Evolutionary conservation across 2,797 vertebrate genomes (phyloP).

Genomic region (Aythya fuligula): DNA sequence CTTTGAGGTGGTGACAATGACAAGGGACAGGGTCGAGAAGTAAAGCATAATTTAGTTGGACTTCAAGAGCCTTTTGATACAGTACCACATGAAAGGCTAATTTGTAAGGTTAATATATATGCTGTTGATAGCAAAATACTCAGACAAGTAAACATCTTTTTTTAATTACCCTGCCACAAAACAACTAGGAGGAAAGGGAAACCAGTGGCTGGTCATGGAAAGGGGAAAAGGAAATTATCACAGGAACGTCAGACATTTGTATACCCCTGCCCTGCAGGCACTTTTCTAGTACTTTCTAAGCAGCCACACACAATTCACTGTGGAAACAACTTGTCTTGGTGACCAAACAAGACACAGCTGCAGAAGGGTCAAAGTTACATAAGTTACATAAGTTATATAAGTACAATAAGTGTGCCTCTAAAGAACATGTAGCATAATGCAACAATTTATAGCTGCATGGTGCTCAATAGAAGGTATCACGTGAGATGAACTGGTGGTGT

Average conservation of each 20-base stretch:
- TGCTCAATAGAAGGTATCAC: fast-evolving
- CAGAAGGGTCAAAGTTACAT: neutral
- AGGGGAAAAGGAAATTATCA: neutral
- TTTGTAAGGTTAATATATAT: constrained; percentile 63
- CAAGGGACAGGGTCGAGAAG: constrained; percentile 40
- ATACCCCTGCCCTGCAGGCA: too few species aligned
- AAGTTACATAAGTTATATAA: too few species aligned
- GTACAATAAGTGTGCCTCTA: neutral
- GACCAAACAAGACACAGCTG: neutral
- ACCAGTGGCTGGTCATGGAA: neutral
- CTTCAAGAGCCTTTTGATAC: constrained; percentile 69
- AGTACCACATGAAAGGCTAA: constrained; percentile 67
- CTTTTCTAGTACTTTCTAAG: neutral
- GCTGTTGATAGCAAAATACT: constrained; percentile 40
- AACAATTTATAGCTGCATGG: fast-evolving
- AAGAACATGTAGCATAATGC: neutral
- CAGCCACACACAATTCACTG: fast-evolving
- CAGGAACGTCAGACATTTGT: neutral
- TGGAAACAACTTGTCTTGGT: neutral
- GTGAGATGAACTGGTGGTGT: neutral
- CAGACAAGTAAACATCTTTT: constrained; percentile 50
- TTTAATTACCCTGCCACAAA: constrained; percentile 37
- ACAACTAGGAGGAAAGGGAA: constrained; percentile 21
- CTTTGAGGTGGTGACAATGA: constrained; percentile 62
- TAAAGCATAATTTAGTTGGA: constrained; percentile 62